phyloP scores from a whole-genome alignment of 2,797 vertebrate genomes.

The Apogon talboti region DNA sequence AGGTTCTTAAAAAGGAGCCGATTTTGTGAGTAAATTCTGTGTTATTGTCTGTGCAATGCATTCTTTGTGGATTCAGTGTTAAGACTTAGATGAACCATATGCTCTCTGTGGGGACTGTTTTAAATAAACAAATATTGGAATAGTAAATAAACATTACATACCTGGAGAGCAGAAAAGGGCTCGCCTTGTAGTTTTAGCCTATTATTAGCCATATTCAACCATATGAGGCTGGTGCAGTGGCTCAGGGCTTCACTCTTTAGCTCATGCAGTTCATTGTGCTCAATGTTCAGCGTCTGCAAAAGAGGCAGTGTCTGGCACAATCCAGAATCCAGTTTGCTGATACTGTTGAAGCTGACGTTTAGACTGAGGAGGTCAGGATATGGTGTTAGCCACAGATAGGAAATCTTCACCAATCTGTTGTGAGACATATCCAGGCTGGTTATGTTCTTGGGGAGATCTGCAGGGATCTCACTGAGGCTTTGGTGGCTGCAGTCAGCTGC shows the following conservation, averaged over 20 bases:
- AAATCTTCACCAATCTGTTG: constrained; percentile 84
- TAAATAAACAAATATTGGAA: too few species aligned
- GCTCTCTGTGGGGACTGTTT: too few species aligned
- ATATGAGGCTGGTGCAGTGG: constrained; percentile 80
- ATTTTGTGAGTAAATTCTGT: too few species aligned
- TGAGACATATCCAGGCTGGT: constrained; percentile 90
- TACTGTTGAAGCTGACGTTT: constrained; percentile 86
- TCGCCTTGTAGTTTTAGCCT: constrained; percentile 84
- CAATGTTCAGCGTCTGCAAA: constrained; percentile 84
- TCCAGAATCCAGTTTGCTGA: constrained; percentile 83
- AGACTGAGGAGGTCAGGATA: constrained; percentile 85
- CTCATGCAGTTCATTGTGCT: constrained; percentile 86
- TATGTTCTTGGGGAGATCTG: constrained; percentile 88
- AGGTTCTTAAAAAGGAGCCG: too few species aligned
- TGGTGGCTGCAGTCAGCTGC: constrained; percentile 92
- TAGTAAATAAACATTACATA: constrained; percentile 28
- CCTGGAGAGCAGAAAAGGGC: constrained; percentile 83
- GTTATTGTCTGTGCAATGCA: too few species aligned
- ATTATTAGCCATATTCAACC: constrained; percentile 87
- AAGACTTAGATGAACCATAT: too few species aligned
- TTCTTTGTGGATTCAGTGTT: too few species aligned
- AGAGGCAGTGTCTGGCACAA: constrained; percentile 84
- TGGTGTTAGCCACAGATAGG: constrained; percentile 75
- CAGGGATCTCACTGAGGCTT: constrained; percentile 85
- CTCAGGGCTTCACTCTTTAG: constrained; percentile 82